These are phyloP conservation scores for Zygothrica quintamaculata DNA, from an alignment of 2,888 invertebrate genomes.

Conservation along the genomic window DNA sequence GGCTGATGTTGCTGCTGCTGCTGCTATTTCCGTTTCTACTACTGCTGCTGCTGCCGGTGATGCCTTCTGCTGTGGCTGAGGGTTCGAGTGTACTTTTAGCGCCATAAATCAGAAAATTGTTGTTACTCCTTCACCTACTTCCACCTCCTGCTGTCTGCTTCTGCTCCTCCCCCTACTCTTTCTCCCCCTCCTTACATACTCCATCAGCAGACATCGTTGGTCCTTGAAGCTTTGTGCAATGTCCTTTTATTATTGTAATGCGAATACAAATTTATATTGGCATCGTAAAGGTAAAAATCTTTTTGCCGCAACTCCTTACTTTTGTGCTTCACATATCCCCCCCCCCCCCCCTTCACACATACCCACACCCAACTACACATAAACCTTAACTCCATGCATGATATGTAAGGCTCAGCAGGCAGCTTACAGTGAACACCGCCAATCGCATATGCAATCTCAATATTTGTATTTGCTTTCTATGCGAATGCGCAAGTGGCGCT, in stretches of 20 bases:
- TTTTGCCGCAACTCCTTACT: slow-evolving; percentile 62
- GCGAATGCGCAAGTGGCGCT: slow-evolving; percentile 53
- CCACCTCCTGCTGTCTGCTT: no score
- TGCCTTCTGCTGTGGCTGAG: slow-evolving; percentile 36
- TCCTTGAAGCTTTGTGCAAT: slow-evolving; percentile 15
- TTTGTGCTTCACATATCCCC: slow-evolving; percentile 53
- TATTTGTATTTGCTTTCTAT: slow-evolving; percentile 78
- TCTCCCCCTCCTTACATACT: no score
- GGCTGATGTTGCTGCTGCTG: slow-evolving; percentile 3
- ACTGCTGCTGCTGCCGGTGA: slow-evolving; percentile 8
- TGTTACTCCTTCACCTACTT: slow-evolving; percentile 28
- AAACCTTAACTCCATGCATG: slow-evolving; percentile 1
- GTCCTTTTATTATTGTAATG: slow-evolving; percentile 78
- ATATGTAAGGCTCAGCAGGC: slow-evolving; percentile 46
- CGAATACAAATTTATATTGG: slow-evolving; percentile 82
- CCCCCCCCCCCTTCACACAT: neutral
- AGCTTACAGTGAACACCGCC: slow-evolving; percentile 37
- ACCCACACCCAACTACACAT: neutral
- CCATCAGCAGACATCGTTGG: no score
- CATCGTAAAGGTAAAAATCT: slow-evolving; percentile 80
- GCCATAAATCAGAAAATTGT: slow-evolving; percentile 77
- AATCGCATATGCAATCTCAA: slow-evolving; percentile 79
- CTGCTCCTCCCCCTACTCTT: no score
- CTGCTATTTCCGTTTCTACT: neutral
- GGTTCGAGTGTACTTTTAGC: slow-evolving; percentile 79